A percentile compares a stretch with the other conserved stretches of the same genome.
phyloP scores from a whole-genome alignment of 2,888 invertebrate species.

The Microctonus aethiopoides region DNA sequence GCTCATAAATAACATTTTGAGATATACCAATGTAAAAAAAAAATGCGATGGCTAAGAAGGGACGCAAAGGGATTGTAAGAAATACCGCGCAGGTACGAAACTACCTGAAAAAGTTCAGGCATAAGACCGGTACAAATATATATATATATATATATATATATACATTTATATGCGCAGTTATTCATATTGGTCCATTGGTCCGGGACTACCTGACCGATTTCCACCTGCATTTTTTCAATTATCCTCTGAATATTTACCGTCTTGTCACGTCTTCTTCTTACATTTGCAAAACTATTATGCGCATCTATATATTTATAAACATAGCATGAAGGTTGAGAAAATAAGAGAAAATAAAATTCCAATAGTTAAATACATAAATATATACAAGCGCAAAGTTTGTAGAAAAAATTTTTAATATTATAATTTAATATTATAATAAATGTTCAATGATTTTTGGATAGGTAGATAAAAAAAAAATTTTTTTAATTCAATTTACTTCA shows the following conservation, averaged over 20 bases:
- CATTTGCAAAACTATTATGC: slow-evolving; percentile 8
- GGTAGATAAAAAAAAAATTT: too few relatives aligned
- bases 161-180: not conserved
- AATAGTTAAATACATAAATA: not conserved
- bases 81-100: slow-evolving; percentile 22
- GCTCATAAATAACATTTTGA: not conserved
- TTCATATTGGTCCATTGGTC: slow-evolving; percentile 10
- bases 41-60: not conserved
- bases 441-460: too few relatives aligned
- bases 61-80: slow-evolving; percentile 9
- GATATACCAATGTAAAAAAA: not conserved
- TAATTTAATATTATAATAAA: too few relatives aligned
- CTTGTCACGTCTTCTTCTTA: slow-evolving; percentile 19
- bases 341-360: not conserved
- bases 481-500: not conserved
- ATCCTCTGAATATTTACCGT: not conserved
- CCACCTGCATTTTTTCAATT: slow-evolving; percentile 33
- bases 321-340: not conserved
- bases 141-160: not conserved
- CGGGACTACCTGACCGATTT: slow-evolving; percentile 30
- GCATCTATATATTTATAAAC: slow-evolving; percentile 3
- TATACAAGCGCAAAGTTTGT: too few relatives aligned
- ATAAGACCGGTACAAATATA: slow-evolving; percentile 12
- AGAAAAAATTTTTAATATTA: too few relatives aligned
- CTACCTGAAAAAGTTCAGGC: slow-evolving; percentile 24